Base-by-base conservation (phyloP, 2,113 vertebrate species). In the Halichoerus grypus region DNA sequence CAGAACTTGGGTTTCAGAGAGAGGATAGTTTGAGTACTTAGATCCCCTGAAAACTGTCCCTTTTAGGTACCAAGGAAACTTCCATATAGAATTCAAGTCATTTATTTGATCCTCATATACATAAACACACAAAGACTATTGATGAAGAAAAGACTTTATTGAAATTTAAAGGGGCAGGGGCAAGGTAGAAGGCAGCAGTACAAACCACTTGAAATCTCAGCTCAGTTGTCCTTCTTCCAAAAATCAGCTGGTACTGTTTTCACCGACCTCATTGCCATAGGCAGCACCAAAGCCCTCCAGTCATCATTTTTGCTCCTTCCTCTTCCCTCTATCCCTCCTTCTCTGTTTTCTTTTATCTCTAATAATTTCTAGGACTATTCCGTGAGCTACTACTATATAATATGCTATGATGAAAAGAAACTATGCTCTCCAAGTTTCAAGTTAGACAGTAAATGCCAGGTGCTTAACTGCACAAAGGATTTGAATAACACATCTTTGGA, bases 281-380 rank as follows among this genome's bases (percentile, higher is more conserved):
- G 7, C 18, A 49, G 10, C 11, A 8, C 8, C 15, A 0, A 4
- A 14, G 8, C 0, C 2, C 24, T 36, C 46, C 51, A 16, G 18
- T 55, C 5, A 19, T 22, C 21, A 19, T 81, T 24, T 86, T 55
- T 49, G 42, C 87, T 79, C 28, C 42, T 83, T 83, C 7, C 59
- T 57, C 1, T 63, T 46, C 3, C 24, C 10, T 15, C 6, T 14
- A 42, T 77, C 15, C 7, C 31, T 85, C 28, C 67, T 77, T 57
- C 13, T 69, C 71, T 26, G 10, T 49, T 49, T 77, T 28, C 24
- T 49, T 49, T 31, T 61, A n/a, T 49, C 63, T 22, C 21, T 88
- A 36, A 9, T 15, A 46, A 74, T 74, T 74, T 46, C 24, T 1
- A 16, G 2, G 21, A 63, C 42, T 77, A 59, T 59, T n/a, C 7